These are phyloP conservation scores for Rallus limicola DNA, from an alignment of 2,113 vertebrate species.

Conservation along the genomic window DNA sequence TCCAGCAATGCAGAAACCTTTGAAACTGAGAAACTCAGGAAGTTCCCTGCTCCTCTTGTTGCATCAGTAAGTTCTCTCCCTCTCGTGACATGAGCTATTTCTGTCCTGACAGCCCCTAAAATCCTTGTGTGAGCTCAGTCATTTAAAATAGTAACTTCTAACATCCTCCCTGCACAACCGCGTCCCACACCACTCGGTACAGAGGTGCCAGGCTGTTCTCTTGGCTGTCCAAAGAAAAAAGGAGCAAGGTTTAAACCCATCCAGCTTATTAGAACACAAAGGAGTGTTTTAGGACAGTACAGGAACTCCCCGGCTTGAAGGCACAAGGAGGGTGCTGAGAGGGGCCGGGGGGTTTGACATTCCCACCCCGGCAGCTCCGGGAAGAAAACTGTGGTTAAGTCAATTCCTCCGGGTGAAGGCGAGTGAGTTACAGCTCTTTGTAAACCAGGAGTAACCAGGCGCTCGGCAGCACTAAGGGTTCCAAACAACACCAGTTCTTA, in stretches of 20 bases:
- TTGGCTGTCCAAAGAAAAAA: not conserved
- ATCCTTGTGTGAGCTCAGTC: not conserved
- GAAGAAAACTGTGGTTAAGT: not conserved
- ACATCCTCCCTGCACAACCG: not conserved
- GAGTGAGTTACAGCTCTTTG: not conserved
- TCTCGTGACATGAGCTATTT: not conserved
- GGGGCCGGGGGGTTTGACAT: not conserved
- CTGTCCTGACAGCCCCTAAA: not conserved
- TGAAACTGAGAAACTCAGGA: not conserved
- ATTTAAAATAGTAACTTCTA: not conserved
- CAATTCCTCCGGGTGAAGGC: not conserved
- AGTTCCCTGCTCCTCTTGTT: not conserved
- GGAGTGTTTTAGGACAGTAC: not conserved
- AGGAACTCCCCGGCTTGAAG: not conserved
- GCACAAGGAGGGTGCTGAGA: no score
- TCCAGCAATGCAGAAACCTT: conserved; percentile 52
- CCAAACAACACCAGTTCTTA: not conserved
- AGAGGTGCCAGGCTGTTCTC: not conserved
- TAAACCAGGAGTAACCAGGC: not conserved
- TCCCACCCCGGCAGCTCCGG: rapidly evolving
- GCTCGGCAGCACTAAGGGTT: not conserved
- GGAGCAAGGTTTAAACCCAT: not conserved
- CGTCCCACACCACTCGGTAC: not conserved
- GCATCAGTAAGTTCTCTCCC: not conserved
- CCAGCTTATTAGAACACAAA: not conserved